Base-by-base conservation (phyloP, 1,140 invertebrate species). In the Magallana gigas region DNA sequence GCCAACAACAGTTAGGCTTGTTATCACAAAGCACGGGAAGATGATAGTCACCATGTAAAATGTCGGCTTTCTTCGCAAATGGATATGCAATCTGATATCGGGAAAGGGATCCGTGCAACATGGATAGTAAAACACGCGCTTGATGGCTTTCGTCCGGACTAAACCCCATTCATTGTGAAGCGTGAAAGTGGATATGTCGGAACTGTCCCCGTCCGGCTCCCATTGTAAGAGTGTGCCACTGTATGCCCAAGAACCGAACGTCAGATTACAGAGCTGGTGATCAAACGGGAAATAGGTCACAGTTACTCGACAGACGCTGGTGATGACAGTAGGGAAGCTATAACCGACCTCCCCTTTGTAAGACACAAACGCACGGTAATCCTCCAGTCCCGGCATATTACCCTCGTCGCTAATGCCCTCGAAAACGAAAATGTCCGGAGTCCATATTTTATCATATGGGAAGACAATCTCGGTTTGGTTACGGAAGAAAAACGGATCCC, bases 351-450 rank as follows among this genome's bases (percentile, higher is more conserved):
- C 58, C 12, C 88, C 88, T 9, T 89, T 59, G 11, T 64, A 81
- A 9, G 9, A 29, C 8, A 89, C 36, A 4, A 18, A 48, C 5
- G 84, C 64, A 23, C 56, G 36, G 57, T 80, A 85, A 8, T 81
- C 16, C 16, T 56, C 48, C 23, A 81, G 14, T 14, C 48, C 76
- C 9, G 76, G 84, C 84, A 85, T 85, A 23, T 68, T 85, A 6
- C 48, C 84, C 14, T 85, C 84, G n/a, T 85, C 62, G 57, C 84
- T 85, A 48, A 8, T 68, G 99, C 98, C 98, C 98, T 98, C 98
- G 94, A 98, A 99, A 16, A 99, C 96, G n/a, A 98, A 97, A 91
- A 98, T 98, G 94, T 99, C 98, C 11, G 98, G 98, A 82, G 89
- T 86, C 92, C 93, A 93, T 18, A 93, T 86, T 18, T 80, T 68